Evolutionary conservation across 92 coral and sea anemone genomes (phyloP).

Genomic region (Porites lobata): DNA sequence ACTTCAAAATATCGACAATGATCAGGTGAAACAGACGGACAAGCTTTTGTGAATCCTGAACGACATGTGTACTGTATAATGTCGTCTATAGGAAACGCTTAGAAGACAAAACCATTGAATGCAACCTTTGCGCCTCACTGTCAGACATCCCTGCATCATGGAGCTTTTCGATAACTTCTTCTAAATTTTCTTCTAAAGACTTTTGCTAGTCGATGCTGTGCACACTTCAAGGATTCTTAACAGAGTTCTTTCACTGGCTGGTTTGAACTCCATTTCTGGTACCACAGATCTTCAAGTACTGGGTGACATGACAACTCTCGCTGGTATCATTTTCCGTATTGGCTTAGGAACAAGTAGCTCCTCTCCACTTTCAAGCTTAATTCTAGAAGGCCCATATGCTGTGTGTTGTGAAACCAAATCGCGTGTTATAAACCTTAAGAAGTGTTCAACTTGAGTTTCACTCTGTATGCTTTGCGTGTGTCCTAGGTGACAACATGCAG

Average conservation of each 20-base stretch:
- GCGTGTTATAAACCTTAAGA: constrained; percentile 1
- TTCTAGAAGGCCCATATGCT: constrained; percentile 15
- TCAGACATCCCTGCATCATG: constrained; percentile 34
- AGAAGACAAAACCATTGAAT: constrained; percentile 23
- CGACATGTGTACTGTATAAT: constrained; percentile 34
- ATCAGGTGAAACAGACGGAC: constrained; percentile 21
- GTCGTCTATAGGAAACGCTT: constrained; percentile 23
- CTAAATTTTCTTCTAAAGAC: constrained; percentile 35
- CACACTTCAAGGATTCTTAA: constrained; percentile 25
- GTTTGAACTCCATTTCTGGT: constrained; percentile 18
- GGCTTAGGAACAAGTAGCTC: constrained; percentile 12
- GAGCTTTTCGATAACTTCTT: constrained; percentile 26
- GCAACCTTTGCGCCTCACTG: constrained; percentile 19
- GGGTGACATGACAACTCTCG: constrained; percentile 2
- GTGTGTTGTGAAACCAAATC: not conserved
- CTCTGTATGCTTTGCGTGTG: constrained; percentile 29
- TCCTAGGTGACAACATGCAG: not conserved
- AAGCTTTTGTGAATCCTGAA: constrained; percentile 18
- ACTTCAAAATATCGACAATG: constrained; percentile 39
- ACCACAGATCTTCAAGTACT: constrained; percentile 2
- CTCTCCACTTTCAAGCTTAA: constrained; percentile 16
- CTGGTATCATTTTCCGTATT: constrained; percentile 24
- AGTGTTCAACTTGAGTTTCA: constrained; percentile 23
- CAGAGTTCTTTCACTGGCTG: constrained; percentile 19
- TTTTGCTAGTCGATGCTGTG: constrained; percentile 17